Conservation (phyloP, 2,113 vertebrate species). For the Tinamus guttatus region DNA sequence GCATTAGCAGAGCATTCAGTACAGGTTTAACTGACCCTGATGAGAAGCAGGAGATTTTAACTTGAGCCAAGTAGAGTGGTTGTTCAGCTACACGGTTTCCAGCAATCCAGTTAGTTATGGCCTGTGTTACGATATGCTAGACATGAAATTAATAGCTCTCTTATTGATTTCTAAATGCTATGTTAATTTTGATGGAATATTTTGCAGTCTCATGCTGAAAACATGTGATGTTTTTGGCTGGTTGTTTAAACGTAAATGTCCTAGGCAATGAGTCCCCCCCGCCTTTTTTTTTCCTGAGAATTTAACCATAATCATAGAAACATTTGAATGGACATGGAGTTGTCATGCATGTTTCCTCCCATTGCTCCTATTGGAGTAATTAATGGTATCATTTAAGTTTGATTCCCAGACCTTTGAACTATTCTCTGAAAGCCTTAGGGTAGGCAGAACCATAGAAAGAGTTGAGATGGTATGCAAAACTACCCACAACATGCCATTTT, state of each 20-base stretch:
- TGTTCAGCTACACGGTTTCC: not conserved
- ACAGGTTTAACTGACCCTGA: not conserved
- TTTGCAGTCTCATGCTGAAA: not conserved
- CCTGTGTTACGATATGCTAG: not conserved
- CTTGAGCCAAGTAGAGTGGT: not conserved
- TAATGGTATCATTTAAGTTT: not conserved
- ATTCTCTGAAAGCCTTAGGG: not conserved
- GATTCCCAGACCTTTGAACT: not conserved
- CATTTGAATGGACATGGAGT: rapidly evolving
- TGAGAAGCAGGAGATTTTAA: not conserved
- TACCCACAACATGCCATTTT: too few relatives aligned
- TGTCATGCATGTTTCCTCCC: not conserved
- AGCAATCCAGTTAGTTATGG: not conserved
- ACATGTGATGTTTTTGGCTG: rapidly evolving
- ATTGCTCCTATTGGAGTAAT: not conserved
- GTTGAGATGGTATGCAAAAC: not conserved
- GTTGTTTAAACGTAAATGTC: not conserved
- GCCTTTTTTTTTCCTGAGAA: not conserved
- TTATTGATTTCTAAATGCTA: not conserved
- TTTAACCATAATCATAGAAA: not conserved
- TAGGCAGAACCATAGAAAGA: not conserved
- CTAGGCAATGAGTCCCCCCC: not conserved
- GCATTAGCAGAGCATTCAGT: not conserved
- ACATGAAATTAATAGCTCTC: not conserved
- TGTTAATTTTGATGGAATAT: not conserved